Evolutionary conservation across 2,797 vertebrate genomes (phyloP).

Genomic region (Allochrocebus solatus): DNA sequence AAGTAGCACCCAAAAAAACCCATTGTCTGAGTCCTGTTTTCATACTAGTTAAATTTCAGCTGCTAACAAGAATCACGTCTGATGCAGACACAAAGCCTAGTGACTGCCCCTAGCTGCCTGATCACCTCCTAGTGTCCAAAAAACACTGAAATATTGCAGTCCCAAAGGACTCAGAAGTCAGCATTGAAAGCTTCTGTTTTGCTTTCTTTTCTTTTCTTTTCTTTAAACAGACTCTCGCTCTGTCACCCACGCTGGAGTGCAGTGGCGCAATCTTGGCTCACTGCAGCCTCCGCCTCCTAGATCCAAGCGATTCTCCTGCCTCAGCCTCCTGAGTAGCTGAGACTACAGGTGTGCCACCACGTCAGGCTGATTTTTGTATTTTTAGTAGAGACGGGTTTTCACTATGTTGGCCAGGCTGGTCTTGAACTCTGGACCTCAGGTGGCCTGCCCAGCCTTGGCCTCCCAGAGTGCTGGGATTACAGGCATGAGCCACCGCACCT

Average conservation of each 20-base stretch:
- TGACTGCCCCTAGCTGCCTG: neutral
- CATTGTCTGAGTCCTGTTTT: neutral
- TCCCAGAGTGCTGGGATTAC: neutral
- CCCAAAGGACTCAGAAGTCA: neutral
- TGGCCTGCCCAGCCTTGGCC: too few species aligned
- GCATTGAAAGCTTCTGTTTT: too few species aligned
- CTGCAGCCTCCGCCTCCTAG: neutral
- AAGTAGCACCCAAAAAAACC: neutral
- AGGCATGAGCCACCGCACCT: neutral
- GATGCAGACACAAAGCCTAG: fast-evolving
- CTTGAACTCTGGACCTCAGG: neutral
- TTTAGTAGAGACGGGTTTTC: neutral
- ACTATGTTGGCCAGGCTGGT: neutral
- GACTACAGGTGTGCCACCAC: neutral
- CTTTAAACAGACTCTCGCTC: neutral
- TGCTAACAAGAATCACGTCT: fast-evolving
- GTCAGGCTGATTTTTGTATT: neutral
- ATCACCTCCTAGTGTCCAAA: neutral
- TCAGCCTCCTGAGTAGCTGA: neutral
- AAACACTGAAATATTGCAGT: fast-evolving
- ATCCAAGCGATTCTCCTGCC: neutral
- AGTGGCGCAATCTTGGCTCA: neutral
- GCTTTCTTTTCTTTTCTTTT: too few species aligned
- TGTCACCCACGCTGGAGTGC: neutral
- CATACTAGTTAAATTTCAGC: neutral